phyloP scores from a whole-genome alignment of 2,113 vertebrate genomes.

The Leucosticte australis region DNA sequence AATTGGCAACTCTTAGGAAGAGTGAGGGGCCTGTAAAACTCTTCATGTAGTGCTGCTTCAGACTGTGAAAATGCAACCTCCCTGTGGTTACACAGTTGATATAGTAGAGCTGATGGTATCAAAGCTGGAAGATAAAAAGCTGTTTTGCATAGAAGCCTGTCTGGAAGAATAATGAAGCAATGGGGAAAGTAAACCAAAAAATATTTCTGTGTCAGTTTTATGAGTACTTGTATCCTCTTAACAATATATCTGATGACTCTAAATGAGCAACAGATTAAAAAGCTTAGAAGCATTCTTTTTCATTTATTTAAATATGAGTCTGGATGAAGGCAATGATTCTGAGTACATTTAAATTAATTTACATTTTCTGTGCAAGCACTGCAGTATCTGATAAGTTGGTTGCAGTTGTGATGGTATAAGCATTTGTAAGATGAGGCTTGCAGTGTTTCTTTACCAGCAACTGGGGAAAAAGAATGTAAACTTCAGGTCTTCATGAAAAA shows the following conservation, averaged over 20 bases:
- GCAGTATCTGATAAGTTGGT: not conserved
- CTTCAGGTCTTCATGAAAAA: not conserved
- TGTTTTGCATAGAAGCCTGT: not conserved
- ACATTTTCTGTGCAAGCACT: not conserved
- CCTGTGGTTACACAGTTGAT: not conserved
- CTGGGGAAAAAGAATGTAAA: not conserved
- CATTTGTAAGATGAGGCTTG: not conserved
- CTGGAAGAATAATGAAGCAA: not conserved
- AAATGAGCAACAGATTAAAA: not conserved
- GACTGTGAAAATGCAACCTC: not conserved
- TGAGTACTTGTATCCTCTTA: not conserved
- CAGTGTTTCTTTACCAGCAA: not conserved
- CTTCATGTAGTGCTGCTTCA: not conserved
- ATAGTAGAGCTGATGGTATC: not conserved
- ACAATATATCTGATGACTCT: not conserved
- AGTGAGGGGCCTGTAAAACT: not conserved
- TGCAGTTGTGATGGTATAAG: not conserved
- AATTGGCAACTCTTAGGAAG: not conserved
- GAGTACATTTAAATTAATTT: slow-evolving; percentile 10
- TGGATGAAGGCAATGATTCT: not conserved
- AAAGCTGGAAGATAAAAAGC: not conserved
- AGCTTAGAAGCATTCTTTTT: not conserved
- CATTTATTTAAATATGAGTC: not conserved
- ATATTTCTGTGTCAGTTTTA: not conserved
- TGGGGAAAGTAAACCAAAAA: not conserved